These are phyloP conservation scores for Drosophila gunungcola DNA, from an alignment of 1,140 invertebrate species.

Conservation along the genomic window DNA sequence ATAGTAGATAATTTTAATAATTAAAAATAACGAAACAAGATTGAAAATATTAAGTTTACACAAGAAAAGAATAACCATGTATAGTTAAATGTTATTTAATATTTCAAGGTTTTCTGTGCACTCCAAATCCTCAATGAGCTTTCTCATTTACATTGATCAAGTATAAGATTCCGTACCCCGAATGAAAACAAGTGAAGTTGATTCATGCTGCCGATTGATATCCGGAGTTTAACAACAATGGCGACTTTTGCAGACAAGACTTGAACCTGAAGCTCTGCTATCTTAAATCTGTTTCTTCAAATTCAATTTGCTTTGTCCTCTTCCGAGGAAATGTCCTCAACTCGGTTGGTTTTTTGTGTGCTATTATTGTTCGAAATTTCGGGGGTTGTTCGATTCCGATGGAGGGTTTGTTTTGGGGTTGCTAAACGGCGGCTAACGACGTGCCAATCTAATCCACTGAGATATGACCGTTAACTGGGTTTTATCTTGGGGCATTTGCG, in stretches of 20 bases:
- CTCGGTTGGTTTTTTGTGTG: conserved; percentile 43
- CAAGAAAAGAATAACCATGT: too few species aligned
- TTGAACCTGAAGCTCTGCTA: conserved; percentile 30
- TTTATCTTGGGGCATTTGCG: conserved; percentile 2
- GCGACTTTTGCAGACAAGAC: conserved; percentile 28
- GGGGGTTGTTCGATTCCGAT: conserved; percentile 52
- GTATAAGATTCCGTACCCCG: neutral
- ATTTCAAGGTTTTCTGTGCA: neutral
- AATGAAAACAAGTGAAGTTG: conserved; percentile 22
- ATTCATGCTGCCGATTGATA: conserved; percentile 31
- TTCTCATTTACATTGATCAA: conserved; percentile 31
- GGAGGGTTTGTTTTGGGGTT: conserved; percentile 37
- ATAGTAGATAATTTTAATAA: too few species aligned
- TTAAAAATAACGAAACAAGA: too few species aligned
- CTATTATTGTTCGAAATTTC: conserved; percentile 50
- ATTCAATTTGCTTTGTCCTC: conserved; percentile 65
- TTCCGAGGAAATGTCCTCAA: conserved; percentile 23
- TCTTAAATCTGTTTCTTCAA: conserved; percentile 61
- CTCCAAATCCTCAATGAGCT: neutral
- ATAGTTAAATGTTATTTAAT: too few species aligned
- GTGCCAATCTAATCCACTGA: conserved; percentile 66
- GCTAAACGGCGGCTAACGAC: conserved; percentile 67
- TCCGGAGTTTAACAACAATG: conserved; percentile 38
- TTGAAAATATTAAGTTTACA: too few species aligned
- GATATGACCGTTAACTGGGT: conserved; percentile 30